Evolutionary conservation across 2,888 invertebrate species (phyloP), one percentile per base, ranked within the genome.

Genomic region (Stenurella melanura): DNA sequence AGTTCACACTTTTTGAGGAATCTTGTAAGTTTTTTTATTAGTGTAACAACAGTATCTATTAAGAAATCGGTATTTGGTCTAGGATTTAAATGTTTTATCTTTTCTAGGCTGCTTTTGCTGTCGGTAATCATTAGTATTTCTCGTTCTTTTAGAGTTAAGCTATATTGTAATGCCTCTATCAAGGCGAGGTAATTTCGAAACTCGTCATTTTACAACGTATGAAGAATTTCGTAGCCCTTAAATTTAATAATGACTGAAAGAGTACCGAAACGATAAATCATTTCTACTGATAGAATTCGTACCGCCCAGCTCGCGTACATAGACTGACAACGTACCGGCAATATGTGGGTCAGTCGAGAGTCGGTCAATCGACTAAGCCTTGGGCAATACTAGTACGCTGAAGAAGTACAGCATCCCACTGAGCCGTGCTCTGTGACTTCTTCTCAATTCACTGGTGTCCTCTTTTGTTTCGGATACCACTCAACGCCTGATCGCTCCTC

Each of bases 281-380:
- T 50, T n/a, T n/a, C n/a, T 50, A n/a, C 50, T 15, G 50, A 50
- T 15, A 50, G 50, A n/a, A 50, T 17, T 15, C 12, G 50, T n/a
- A 50, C 15, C 50, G 50, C 50, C n/a, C 50, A n/a, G 7, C 50
- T 17, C 50, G 50, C 50, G 15, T 50, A 50, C 50, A 50, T 50
- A 50, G n/a, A n/a, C 50, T n/a, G 42, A 15, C 42, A 42, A 12
- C 42, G 15, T 42, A 12, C 42, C 54, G 58, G 30, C 57, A 58
- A 71, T 60, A 77, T 66, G 77, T 77, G 67, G 77, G 77, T 74
- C 77, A 74, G 67, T 60, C 54, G 77, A 77, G 77, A 77, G 77
- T 77, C 70, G 77, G 74, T 77, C 77, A 77, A 58, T 74, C 66
- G 77, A 66, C 69, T 70, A 56, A 21, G 50, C 74, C 58, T 38